Evolutionary conservation across 2,797 vertebrate species (phyloP).

Genomic region (Sebastes baramenuke): DNA sequence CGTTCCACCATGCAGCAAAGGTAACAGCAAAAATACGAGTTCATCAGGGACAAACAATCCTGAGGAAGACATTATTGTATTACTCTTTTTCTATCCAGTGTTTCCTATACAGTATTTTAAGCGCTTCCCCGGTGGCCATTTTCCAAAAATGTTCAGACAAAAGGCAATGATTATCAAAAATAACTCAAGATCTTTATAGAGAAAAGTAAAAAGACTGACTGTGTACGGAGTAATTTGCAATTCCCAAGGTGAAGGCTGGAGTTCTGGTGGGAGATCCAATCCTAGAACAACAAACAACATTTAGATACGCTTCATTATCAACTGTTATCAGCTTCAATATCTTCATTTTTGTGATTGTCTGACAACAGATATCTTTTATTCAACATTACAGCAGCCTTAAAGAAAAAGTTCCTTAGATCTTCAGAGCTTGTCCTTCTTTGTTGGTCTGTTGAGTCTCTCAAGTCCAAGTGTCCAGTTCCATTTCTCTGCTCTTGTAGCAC

Average conservation of each 20-base stretch:
- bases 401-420: not conserved
- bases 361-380: not conserved
- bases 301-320: not conserved
- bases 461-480: not conserved
- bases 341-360: not conserved
- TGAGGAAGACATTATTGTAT: too few species aligned
- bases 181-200: not conserved
- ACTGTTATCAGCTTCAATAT: not conserved
- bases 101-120: not conserved
- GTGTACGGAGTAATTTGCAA: slow-evolving; percentile 86
- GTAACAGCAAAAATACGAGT: too few species aligned
- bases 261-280: slow-evolving; percentile 95
- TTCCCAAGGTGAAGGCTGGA: slow-evolving; percentile 87
- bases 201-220: slow-evolving; percentile 79
- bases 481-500: not conserved
- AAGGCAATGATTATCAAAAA: not conserved
- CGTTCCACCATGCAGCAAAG: too few species aligned
- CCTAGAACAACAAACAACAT: slow-evolving; percentile 75
- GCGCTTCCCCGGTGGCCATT: not conserved
- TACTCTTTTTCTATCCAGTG: too few species aligned
- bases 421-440: not conserved
- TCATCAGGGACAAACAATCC: too few species aligned
- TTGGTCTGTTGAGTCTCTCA: not conserved
- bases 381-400: not conserved
- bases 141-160: not conserved